Base-by-base conservation (phyloP, 2,888 invertebrate species). In the Polylopha cassiicola region DNA sequence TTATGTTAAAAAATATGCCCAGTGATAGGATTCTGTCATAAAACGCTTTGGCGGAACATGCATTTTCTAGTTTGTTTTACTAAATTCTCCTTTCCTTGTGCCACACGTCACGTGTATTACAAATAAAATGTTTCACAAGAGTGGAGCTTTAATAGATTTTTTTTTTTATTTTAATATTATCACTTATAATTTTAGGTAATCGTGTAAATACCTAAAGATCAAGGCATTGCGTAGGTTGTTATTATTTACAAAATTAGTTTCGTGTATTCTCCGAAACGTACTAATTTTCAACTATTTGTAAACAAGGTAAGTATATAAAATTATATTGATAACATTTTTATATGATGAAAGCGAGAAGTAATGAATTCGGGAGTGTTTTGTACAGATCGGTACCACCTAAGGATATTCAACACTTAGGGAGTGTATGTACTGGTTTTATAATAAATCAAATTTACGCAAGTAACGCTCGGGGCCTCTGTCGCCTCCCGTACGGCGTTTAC, bases 181-280 rank as follows among this genome's bases (percentile, higher is more conserved):
- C 41, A 41, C 46, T 37, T 53, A 55, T 61, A 60, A 53, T 63
- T 64, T 71, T 74, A 71, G 76, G 69, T 74, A 65, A 71, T 61
- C 57, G 46, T 74, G 69, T 74, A 74, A 66, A 74, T 74, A 78
- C 73, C 73, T 76, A 70, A 68, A 66, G 54, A 71, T 64, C 64
- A 66, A 69, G 65, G 65, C 67, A 65, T 68, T 67, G 55, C 48
- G 49, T 58, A 55, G 50, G 49, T 56, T 55, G 54, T 65, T 65
- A 62, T 64, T 55, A 55, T 65, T 67, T 64, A 58, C n/a, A 58
- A 60, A 44, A 29, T 69, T 63, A 63, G 61, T 61, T 61, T 58
- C 53, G 52, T 61, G 58, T 67, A 56, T 55, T 59, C 64, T 58
- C 60, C 55, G 47, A 58, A 49, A 61, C 47, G 39, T 53, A 54